Evolutionary conservation across 2,797 vertebrate species (phyloP).

Genomic region (Semotilus atromaculatus): DNA sequence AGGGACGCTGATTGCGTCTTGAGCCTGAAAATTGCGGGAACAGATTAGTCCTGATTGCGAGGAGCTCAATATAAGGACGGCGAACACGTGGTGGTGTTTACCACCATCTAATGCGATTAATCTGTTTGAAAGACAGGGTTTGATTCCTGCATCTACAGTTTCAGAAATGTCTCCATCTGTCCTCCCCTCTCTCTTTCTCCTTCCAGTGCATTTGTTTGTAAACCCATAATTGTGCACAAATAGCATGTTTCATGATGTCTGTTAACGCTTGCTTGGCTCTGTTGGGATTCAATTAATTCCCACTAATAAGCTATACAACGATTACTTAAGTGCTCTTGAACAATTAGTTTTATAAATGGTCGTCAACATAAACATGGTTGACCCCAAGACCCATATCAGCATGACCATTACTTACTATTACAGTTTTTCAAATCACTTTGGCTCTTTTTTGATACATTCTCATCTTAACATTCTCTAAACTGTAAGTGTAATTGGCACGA

Average conservation of each 20-base stretch:
- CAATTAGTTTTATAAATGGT: constrained; percentile 22
- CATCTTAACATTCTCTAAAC: not conserved
- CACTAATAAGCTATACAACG: not conserved
- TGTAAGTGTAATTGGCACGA: not conserved
- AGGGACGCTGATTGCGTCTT: constrained; percentile 45
- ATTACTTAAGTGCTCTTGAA: not conserved
- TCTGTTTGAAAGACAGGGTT: constrained; percentile 48
- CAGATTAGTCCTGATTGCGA: constrained; percentile 54
- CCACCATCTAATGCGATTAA: constrained; percentile 59
- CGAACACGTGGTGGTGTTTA: constrained; percentile 53
- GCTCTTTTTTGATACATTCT: not conserved
- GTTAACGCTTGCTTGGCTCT: constrained; percentile 15
- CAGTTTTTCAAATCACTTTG: not conserved
- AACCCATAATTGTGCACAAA: constrained; percentile 22
- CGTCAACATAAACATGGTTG: not conserved
- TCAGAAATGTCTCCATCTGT: not conserved
- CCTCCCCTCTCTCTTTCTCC: not conserved
- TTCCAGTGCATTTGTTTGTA: not conserved
- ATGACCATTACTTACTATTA: not conserved
- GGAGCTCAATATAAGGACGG: constrained; percentile 26
- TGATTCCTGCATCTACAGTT: constrained; percentile 41
- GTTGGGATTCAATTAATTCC: constrained; percentile 26
- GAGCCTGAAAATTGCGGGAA: constrained; percentile 43
- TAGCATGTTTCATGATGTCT: constrained; percentile 1
- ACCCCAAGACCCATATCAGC: not conserved